Evolutionary conservation across 2,888 invertebrate genomes (phyloP), one percentile per base, ranked within the genome.

Genomic region (Epicampocera succincta): DNA sequence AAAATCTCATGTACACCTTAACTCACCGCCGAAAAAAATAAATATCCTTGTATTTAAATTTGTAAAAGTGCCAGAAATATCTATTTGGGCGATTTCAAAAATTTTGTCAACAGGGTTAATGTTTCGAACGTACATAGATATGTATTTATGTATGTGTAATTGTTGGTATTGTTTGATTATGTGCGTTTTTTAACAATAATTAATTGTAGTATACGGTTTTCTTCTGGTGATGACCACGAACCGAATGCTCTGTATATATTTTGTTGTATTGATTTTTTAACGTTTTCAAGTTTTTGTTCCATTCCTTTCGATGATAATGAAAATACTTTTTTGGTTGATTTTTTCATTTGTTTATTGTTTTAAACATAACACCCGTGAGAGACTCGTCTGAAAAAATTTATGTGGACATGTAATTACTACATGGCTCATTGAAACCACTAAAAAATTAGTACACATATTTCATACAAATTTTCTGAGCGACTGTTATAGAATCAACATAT

Each of bases 261-360:
- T 44, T 46, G 19, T 76, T 71, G 42, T 40, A 19, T 63, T 65
- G 56, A 50, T 69, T 69, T 77, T 71, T 71, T 77, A 63, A 33
- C 65, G 40, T 77, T 77, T 65, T 77, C 50, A 29, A 72, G 58
- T 42, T 77, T 72, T 71, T 50, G 42, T 65, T 65, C 54, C 33
- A 40, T 58, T 21, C 19, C 48, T 71, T 71, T 56, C 17, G 48
- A 77, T 54, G 56, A 48, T 77, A 65, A 77, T 71, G 48, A 60
- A n/a, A 40, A 63, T 69, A 61, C 21, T 17, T 19, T 58, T 58
- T 77, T 58, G n/a, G 54, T 56, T 61, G 54, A 54, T 46, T 11
- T 52, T 65, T 33, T 33, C 60, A 54, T 54, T 63, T 46, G 40
- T 52, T 54, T 65, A 21, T 69, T 33, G 33, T 33, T 33, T 3